Base-by-base conservation (phyloP, 1,140 invertebrate species). In the Drosophila arawakana region DNA sequence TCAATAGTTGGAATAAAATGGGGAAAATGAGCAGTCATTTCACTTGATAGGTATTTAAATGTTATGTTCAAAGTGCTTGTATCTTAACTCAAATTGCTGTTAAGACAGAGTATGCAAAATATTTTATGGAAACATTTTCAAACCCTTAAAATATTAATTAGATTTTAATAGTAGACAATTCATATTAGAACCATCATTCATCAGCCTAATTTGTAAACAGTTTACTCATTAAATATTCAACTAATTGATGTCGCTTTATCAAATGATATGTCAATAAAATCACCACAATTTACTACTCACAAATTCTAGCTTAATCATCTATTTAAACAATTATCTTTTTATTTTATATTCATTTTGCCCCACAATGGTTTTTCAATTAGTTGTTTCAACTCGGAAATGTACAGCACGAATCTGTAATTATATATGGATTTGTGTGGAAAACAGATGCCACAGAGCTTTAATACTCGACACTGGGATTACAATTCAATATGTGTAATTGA, bases 401-500 rank as follows among this genome's bases (percentile, higher is more conserved):
- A 46, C 25, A 8, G 8, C 61, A 65, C 44, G 21, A 47, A 50
- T 18, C 35, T 68, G 35, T 50, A 60, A 68, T 60, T 60, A 39
- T n/a, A 50, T 34, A 50, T 9, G 18, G 35, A 67, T 60, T 60
- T 41, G 54, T 34, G 1, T 67, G 35, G 9, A 10, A 18, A 15
- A 39, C 61, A 63, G 11, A 13, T 52, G 61, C 37, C n/a, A 9
- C 7, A 37, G 21, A 3, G 54, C 54, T 21, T 55, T 37, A 52
- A 69, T 25, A 5, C 3, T 9, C 46, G 4, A 46, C 10, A 35
- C 7, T 37, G 30, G 61, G 41, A 30, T 35, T 25, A n/a, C 47
- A 67, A 47, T 67, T n/a, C 52, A 67, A 57, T 67, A 46, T 57
- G 57, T 49, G 41, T 34, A 67, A 49, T 57, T 46, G 2, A 57